These are phyloP conservation scores for Hemiscyllium ocellatum DNA, from an alignment of 2,113 vertebrate species.

Conservation along the genomic window DNA sequence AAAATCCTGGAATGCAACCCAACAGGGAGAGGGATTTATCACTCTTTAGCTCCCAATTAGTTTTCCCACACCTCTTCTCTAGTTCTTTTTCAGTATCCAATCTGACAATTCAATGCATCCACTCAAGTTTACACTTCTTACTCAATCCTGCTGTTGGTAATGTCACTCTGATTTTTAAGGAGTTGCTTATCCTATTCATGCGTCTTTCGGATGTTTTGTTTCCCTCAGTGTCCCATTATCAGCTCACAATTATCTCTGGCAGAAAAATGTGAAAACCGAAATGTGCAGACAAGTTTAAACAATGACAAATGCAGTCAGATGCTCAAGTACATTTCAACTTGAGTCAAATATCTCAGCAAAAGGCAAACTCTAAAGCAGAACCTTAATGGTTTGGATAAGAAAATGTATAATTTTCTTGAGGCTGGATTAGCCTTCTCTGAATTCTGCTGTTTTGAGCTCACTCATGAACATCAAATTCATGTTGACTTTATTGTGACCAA, in stretches of 20 bases:
- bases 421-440: neutral
- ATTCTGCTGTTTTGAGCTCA: neutral
- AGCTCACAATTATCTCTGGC: neutral
- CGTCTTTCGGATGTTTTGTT: neutral
- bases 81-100: neutral
- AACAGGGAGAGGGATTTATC: neutral
- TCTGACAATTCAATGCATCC: neutral
- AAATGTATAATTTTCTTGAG: neutral
- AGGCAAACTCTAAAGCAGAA: neutral
- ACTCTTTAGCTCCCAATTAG: neutral
- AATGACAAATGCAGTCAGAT: neutral
- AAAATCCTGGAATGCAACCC: too few relatives aligned
- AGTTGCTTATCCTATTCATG: neutral
- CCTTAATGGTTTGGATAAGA: neutral
- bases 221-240: neutral
- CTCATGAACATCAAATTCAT: neutral
- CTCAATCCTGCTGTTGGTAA: neutral
- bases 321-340: neutral
- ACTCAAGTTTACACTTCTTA: neutral
- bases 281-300: neutral
- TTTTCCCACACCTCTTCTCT: neutral
- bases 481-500: neutral
- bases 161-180: neutral
- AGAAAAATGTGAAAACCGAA: neutral
- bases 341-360: neutral